A percentile compares a stretch with the other conserved stretches of the same genome.
These are phyloP conservation scores for Hestina assimilis DNA, from an alignment of 1,140 invertebrate genomes.

Conservation along the genomic window DNA sequence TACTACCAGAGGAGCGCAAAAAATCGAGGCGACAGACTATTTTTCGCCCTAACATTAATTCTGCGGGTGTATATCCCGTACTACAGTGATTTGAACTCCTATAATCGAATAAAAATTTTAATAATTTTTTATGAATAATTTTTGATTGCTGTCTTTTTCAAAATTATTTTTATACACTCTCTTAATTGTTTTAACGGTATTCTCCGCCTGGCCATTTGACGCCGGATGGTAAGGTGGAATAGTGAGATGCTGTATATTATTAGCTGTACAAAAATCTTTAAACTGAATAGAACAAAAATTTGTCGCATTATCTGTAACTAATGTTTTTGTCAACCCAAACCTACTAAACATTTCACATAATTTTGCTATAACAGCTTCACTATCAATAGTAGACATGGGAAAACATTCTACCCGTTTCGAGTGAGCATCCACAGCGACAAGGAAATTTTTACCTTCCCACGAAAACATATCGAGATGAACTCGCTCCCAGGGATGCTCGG, in stretches of 20 bases:
- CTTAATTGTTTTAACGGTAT: not conserved
- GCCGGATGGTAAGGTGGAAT: constrained; percentile 2
- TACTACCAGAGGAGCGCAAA: no score
- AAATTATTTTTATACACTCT: not conserved
- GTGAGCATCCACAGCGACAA: not conserved
- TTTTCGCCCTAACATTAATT: not conserved
- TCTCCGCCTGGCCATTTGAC: constrained; percentile 1
- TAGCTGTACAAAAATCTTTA: not conserved
- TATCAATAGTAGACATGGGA: not conserved
- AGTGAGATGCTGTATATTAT: constrained; percentile 3
- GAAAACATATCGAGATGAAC: constrained; percentile 19
- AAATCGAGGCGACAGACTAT: constrained; percentile 1
- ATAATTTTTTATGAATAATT: not conserved
- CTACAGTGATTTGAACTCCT: not conserved
- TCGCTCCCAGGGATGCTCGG: constrained; percentile 1
- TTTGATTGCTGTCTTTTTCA: not conserved
- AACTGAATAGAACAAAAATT: constrained; percentile 1
- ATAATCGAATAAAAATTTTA: constrained; percentile 5
- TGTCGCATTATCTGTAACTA: not conserved
- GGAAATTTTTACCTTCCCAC: not conserved
- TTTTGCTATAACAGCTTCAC: not conserved
- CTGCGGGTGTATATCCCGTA: not conserved
- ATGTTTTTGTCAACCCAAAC: not conserved
- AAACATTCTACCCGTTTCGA: not conserved
- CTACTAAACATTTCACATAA: not conserved